A percentile compares a stretch with the other conserved stretches of the same genome.
These are phyloP conservation scores for Watsonalla binaria DNA, from an alignment of 2,888 invertebrate species.

Conservation along the genomic window DNA sequence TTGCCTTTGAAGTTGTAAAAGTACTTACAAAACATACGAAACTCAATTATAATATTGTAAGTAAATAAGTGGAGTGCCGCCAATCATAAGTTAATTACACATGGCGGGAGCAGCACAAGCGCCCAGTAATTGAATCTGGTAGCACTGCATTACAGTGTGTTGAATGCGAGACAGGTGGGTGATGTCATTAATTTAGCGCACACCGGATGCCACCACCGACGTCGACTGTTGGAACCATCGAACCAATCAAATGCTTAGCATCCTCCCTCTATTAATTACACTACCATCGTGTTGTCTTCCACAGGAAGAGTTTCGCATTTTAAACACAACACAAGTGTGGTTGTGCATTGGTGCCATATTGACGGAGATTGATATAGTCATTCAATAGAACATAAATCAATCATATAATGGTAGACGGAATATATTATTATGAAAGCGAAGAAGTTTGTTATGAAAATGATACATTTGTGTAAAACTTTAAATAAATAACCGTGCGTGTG, in stretches of 20 bases:
- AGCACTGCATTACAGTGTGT: conserved; percentile 16
- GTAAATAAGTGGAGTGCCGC: conserved; percentile 5
- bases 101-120: conserved; percentile 8
- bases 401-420: too few species aligned
- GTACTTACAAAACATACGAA: not conserved
- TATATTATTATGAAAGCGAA: too few species aligned
- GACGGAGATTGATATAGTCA: too few species aligned
- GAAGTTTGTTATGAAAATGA: too few species aligned
- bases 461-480: too few species aligned
- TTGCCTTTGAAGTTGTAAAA: not conserved
- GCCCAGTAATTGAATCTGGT: conserved; percentile 32
- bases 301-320: too few species aligned
- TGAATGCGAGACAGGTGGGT: conserved; percentile 14
- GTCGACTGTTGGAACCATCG: too few species aligned
- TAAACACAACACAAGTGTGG: too few species aligned
- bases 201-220: not conserved
- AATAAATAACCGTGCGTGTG: too few species aligned
- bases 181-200: conserved; percentile 13
- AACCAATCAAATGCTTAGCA: not conserved
- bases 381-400: too few species aligned
- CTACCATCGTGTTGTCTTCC: too few species aligned
- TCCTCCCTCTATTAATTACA: not conserved
- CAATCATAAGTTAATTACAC: conserved; percentile 15
- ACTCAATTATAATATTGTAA: not conserved
- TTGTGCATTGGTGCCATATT: too few species aligned